A percentile compares a stretch with the other conserved stretches of the same genome.
These are phyloP conservation scores for Sicus ferrugineus DNA, from an alignment of 2,888 invertebrate genomes.

Conservation along the genomic window DNA sequence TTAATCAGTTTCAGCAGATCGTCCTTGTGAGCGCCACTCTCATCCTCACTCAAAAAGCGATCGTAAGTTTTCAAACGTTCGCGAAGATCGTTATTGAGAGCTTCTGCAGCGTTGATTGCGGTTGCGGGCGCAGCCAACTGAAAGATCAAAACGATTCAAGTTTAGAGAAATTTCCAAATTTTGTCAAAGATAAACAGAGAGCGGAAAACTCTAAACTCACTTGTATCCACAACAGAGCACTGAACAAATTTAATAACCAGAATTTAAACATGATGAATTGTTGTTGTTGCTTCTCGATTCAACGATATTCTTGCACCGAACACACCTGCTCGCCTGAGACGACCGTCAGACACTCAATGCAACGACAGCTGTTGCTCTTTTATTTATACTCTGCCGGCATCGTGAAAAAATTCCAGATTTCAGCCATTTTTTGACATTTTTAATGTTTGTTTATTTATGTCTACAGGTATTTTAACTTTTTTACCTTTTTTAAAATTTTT, in stretches of 20 bases:
- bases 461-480: no score
- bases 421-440: neutral
- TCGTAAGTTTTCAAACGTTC: conserved; percentile 48
- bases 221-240: conserved; percentile 45
- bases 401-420: neutral
- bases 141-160: neutral
- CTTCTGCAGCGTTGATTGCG: conserved; percentile 46
- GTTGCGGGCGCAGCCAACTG: conserved; percentile 34
- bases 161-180: neutral
- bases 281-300: conserved; percentile 14
- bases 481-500: conserved; percentile 38
- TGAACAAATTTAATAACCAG: conserved; percentile 45
- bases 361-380: conserved; percentile 35
- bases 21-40: conserved; percentile 45
- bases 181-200: neutral
- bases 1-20: conserved; percentile 49
- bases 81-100: conserved; percentile 48
- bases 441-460: neutral
- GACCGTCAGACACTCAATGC: conserved; percentile 38
- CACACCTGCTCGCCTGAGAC: conserved; percentile 28
- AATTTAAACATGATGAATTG: conserved; percentile 46
- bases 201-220: conserved; percentile 39
- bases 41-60: conserved; percentile 44
- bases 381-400: conserved; percentile 45
- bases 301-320: neutral